A percentile compares a stretch with the other conserved stretches of the same genome.
These are phyloP conservation scores for Sebastes elongatus DNA, from an alignment of 2,797 vertebrate genomes.

Conservation along the genomic window DNA sequence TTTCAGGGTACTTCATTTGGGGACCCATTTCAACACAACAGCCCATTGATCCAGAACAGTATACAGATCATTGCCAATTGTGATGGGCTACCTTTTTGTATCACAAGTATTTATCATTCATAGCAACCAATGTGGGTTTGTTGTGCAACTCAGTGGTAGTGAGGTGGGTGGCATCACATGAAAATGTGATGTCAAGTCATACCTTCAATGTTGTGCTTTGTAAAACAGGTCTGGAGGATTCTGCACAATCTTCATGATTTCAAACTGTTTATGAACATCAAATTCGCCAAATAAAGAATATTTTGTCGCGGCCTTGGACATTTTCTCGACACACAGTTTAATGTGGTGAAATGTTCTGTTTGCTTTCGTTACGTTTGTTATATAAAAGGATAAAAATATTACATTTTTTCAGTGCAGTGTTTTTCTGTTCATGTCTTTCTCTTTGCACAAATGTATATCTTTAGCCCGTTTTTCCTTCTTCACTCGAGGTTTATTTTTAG, in stretches of 20 bases:
- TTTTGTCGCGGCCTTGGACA: too few relatives aligned
- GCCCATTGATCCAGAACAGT: not conserved
- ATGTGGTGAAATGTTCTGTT: not conserved
- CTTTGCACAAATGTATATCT: not conserved
- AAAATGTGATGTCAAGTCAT: not conserved
- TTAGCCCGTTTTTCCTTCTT: not conserved
- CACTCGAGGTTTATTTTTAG: not conserved
- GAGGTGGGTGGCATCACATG: not conserved
- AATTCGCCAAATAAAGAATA: not conserved
- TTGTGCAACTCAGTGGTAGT: not conserved
- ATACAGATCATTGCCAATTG: not conserved
- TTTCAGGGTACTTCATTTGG: not conserved
- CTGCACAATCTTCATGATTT: not conserved
- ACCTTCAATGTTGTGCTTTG: not conserved
- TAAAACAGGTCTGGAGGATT: not conserved
- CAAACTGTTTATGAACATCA: not conserved
- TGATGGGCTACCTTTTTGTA: not conserved
- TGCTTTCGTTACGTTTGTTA: not conserved
- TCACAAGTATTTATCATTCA: not conserved
- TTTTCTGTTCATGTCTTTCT: not conserved
- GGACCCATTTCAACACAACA: not conserved
- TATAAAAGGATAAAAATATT: not conserved
- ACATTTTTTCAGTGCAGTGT: not conserved
- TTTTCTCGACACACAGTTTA: not conserved
- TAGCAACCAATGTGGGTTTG: not conserved